phyloP scores from a whole-genome alignment of 2,888 invertebrate genomes.

The Hyppa rectilinea region DNA sequence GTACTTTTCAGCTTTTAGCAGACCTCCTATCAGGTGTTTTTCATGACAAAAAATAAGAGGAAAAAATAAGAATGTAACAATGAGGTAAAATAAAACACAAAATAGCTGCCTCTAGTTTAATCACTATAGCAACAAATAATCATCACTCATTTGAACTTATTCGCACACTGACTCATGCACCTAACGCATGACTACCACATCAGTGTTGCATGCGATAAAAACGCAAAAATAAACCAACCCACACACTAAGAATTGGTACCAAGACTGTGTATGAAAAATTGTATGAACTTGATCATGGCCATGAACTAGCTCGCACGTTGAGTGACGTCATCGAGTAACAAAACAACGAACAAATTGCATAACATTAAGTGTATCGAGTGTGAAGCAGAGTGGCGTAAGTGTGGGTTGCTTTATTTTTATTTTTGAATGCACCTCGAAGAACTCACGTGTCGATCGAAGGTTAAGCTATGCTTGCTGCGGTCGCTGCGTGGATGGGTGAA shows the following conservation, averaged over 20 bases:
- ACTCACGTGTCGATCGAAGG: too few relatives aligned
- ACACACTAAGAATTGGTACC: conserved; percentile 54
- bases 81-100: not conserved
- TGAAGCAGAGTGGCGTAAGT: conserved; percentile 40
- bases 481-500: not conserved
- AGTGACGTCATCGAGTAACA: conserved; percentile 81
- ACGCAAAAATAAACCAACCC: conserved; percentile 53
- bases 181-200: conserved; percentile 28
- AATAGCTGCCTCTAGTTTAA: not conserved
- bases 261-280: conserved; percentile 65
- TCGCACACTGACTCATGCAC: conserved; percentile 48
- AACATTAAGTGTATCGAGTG: conserved; percentile 77
- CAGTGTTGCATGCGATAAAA: conserved; percentile 48
- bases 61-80: not conserved
- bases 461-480: not conserved
- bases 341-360: conserved; percentile 86
- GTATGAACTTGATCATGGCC: conserved; percentile 83
- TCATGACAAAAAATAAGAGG: not conserved
- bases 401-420: conserved; percentile 23
- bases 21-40: not conserved
- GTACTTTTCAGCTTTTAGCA: not conserved
- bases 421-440: conserved; percentile 14
- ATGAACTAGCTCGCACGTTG: conserved; percentile 77
- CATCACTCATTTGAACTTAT: conserved; percentile 24
- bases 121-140: conserved; percentile 23